Base-by-base conservation (phyloP, 2,888 invertebrate genomes). In the Thecophora atra region DNA sequence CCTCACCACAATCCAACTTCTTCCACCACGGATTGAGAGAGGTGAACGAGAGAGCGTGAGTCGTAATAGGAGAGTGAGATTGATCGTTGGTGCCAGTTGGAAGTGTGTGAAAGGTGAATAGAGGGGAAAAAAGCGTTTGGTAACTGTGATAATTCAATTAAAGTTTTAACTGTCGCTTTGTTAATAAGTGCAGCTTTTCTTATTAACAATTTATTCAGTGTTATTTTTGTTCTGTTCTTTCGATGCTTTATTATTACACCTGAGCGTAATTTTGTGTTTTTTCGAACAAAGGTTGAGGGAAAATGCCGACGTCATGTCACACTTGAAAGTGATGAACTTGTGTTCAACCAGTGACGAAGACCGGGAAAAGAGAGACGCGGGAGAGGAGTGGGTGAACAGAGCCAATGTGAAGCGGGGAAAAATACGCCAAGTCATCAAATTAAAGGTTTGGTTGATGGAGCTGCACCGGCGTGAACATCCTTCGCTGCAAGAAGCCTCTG, bases 391-490 rank as follows among this genome's bases (percentile, higher is more conserved):
- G n/a, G n/a, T n/a, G n/a, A n/a, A n/a, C n/a, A 24, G 5, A 63
- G 42, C 65, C 47, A 65, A 26, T 28, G 51, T 24, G 51, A 44
- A 51, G 2, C n/a, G n/a, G 28, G 65, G 30, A 51, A 52, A 56
- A 70, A 70, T 62, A 52, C 63, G 70, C 70, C 44, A 28, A 52
- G 62, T 70, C 70, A 70, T 63, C 70, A 70, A 70, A 70, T 70
- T 70, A 70, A 70, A 70, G 70, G 70, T 70, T 70, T 37, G 70
- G 52, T 52, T 52, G 63, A 26, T 63, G 28, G 21, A 24, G n/a
- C n/a, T n/a, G n/a, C n/a, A n/a, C n/a, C n/a, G n/a, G n/a, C n/a
- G n/a, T n/a, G n/a, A n/a, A n/a, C n/a, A n/a, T n/a, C n/a, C n/a
- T n/a, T n/a, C n/a, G n/a, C n/a, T n/a, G n/a, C n/a, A n/a, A n/a